Evolutionary conservation across 2,888 invertebrate species (phyloP).

Genomic region (Luperina testacea): DNA sequence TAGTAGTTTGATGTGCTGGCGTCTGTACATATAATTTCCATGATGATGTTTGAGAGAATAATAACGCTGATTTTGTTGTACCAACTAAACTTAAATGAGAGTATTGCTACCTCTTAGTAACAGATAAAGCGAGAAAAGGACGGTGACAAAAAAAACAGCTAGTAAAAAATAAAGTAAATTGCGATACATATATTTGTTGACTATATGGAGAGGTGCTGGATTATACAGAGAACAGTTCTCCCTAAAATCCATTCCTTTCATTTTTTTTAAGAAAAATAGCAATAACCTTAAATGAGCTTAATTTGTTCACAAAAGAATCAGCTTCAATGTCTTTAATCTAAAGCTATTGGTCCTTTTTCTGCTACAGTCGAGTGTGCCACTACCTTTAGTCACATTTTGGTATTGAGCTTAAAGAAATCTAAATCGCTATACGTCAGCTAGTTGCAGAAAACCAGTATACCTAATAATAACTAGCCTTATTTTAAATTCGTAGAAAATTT

Average conservation of each 20-base stretch:
- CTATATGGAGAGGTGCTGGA: background rate
- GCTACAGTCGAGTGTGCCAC: slow-evolving; percentile 21
- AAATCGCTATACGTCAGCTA: slow-evolving; percentile 32
- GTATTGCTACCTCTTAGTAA: background rate
- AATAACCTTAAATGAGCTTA: background rate
- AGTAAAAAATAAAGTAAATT: background rate
- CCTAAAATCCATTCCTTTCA: background rate
- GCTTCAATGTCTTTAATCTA: background rate
- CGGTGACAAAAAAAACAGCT: background rate
- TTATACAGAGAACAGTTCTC: background rate
- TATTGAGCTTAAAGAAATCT: slow-evolving; percentile 51
- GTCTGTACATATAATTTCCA: background rate
- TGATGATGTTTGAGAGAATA: background rate
- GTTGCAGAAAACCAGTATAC: slow-evolving; percentile 36
- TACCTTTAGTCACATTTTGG: slow-evolving; percentile 50
- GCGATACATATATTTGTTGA: background rate
- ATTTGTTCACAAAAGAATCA: background rate
- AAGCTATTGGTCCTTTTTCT: background rate
- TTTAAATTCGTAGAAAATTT: slow-evolving; percentile 38
- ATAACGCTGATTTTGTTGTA: background rate
- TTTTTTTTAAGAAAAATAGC: background rate
- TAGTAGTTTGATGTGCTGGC: too few relatives aligned
- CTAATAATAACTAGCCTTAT: slow-evolving; percentile 42
- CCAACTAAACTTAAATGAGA: background rate
- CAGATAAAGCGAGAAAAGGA: background rate